Conservation (phyloP, 2,888 invertebrate species). For the Cantharis lateralis region DNA sequence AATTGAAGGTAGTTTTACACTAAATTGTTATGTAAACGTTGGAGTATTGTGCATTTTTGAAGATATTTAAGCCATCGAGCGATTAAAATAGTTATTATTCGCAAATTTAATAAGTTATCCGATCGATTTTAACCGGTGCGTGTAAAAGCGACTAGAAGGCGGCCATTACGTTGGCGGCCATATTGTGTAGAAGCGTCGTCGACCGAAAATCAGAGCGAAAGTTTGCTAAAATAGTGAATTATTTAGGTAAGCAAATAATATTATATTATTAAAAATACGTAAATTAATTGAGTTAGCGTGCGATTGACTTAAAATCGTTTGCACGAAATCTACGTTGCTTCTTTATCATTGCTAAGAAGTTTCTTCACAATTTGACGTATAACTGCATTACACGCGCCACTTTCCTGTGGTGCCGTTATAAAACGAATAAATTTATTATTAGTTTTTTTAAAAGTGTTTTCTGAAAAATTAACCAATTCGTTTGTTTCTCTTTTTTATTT, state of each 20-base stretch:
- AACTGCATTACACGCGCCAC: neutral
- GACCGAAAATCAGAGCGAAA: neutral
- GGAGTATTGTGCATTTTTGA: too few species aligned
- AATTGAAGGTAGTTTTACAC: too few species aligned
- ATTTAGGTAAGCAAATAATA: neutral
- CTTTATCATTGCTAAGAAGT: neutral
- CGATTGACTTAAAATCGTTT: neutral
- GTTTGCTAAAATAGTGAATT: neutral
- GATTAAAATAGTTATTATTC: too few species aligned
- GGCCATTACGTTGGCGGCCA: neutral
- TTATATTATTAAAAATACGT: neutral
- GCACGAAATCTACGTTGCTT: neutral
- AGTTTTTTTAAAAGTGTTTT: neutral
- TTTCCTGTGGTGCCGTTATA: neutral
- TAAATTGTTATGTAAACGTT: too few species aligned
- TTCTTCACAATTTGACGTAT: neutral
- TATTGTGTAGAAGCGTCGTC: neutral
- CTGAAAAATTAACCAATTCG: neutral
- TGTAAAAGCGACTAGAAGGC: neutral
- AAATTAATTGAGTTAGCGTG: neutral
- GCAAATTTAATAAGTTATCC: too few species aligned
- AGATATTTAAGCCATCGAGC: too few species aligned
- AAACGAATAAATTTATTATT: neutral
- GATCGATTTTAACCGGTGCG: neutral
- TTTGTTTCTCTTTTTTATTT: conserved; percentile 9